Percentiles rank a stretch among this genome's conserved stretches.
Evolutionary conservation across 2,113 vertebrate genomes (phyloP).

Genomic region (Alouatta palliata): DNA sequence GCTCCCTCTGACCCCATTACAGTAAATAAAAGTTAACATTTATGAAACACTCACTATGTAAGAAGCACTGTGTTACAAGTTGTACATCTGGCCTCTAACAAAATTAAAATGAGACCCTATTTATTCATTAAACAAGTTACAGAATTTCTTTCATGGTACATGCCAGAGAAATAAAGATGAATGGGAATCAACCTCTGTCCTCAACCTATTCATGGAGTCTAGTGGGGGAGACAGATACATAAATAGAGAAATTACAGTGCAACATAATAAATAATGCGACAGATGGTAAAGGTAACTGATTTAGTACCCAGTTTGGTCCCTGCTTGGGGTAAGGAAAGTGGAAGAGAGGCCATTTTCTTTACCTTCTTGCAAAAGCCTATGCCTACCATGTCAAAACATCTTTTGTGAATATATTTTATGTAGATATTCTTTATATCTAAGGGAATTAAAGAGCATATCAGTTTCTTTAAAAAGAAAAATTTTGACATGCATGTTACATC

Average conservation of each 20-base stretch:
- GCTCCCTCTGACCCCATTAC: neutral
- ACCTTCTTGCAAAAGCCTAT: neutral
- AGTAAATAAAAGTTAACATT: conserved; percentile 22
- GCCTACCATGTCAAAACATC: conserved; percentile 23
- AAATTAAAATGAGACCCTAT: conserved; percentile 38
- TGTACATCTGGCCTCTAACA: neutral
- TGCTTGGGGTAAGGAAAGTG: neutral
- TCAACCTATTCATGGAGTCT: conserved; percentile 42
- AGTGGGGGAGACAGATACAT: neutral
- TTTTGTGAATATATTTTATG: conserved; percentile 10
- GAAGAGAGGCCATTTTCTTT: conserved; percentile 2
- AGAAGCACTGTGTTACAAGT: neutral
- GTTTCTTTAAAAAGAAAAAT: conserved; percentile 58
- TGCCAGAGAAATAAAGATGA: conserved; percentile 57
- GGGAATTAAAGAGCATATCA: neutral
- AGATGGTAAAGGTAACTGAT: conserved; percentile 31
- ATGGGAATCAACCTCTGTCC: conserved; percentile 36
- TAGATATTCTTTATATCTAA: conserved; percentile 26
- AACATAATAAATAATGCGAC: conserved; percentile 52
- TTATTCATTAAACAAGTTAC: conserved; percentile 44
- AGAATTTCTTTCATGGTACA: conserved; percentile 46
- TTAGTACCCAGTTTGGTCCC: neutral
- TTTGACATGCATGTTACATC: conserved; percentile 65
- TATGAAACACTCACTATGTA: conserved; percentile 37
- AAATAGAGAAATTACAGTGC: conserved; percentile 38